A percentile compares a stretch with the other conserved stretches of the same genome.
Evolutionary conservation across 2,888 invertebrate genomes (phyloP).

Genomic region (Pediacus dermestoides): DNA sequence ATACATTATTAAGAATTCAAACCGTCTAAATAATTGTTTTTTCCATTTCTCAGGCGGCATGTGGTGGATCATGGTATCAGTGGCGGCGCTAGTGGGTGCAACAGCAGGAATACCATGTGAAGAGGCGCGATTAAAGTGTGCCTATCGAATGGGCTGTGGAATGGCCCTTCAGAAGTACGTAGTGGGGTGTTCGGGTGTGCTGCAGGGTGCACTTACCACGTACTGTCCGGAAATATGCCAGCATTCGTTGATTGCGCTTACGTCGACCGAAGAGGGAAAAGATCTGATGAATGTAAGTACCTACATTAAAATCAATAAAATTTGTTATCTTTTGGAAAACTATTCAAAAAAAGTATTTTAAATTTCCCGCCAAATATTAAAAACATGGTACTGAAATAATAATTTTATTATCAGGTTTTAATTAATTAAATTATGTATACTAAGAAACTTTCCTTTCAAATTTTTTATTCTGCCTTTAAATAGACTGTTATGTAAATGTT

Average conservation of each 20-base stretch:
- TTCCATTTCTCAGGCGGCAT: conserved; percentile 37
- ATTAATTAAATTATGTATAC: too few relatives aligned
- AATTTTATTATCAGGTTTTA: too few relatives aligned
- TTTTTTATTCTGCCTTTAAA: too few relatives aligned
- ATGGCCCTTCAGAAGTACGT: conserved; percentile 74
- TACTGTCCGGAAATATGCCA: conserved; percentile 71
- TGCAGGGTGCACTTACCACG: conserved; percentile 53
- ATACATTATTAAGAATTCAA: too few relatives aligned
- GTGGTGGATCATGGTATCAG: conserved; percentile 47
- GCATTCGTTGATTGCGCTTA: conserved; percentile 73
- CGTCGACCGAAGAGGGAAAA: conserved; percentile 75
- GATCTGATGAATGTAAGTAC: conserved; percentile 68
- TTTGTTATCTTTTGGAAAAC: neutral
- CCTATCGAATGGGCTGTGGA: conserved; percentile 72
- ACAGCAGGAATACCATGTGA: conserved; percentile 53
- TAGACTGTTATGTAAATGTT: too few relatives aligned
- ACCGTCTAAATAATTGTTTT: neutral
- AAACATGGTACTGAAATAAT: too few relatives aligned
- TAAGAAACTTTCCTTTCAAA: too few relatives aligned
- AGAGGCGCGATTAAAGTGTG: conserved; percentile 69
- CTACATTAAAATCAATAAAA: neutral
- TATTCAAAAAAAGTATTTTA: neutral
- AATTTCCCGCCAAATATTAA: too few relatives aligned
- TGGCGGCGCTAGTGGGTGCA: conserved; percentile 42
- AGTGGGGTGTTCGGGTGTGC: conserved; percentile 66